Base-by-base conservation (phyloP, 2,888 invertebrate species). In the Pocota personata region DNA sequence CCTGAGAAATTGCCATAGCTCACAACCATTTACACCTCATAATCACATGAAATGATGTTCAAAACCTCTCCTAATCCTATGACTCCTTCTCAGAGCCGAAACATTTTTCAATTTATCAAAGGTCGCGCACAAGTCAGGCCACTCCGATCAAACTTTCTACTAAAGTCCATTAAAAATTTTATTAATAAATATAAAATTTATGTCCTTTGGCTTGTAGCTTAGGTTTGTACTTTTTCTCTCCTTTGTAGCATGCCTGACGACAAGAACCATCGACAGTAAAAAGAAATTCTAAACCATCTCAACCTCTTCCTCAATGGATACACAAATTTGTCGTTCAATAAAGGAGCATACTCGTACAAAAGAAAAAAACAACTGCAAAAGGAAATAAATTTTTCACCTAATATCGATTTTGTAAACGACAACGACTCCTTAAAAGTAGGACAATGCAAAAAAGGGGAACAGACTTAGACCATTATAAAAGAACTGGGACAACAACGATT, bases 351-450 rank as follows among this genome's bases (percentile, higher is more conserved):
- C n/a, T n/a, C n/a, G 24, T 3, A 12, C 24, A 12, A 8, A n/a
- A 16, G 37, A 67, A 52, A 40, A n/a, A 19, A 27, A 16, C 6
- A 1, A 8, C 12, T 4, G 2, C 40, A 40, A 55, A 27, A 67
- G 14, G 48, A 57, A 46, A 58, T 32, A 46, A 27, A 46, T 27
- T 64, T 16, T 19, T 30, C 21, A 40, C n/a, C 69, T 27, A 14
- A 43, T 69, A 78, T 78, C 78, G 78, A 78, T 78, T 71, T 69
- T 71, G 40, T 43, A 24, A 37, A 30, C 27, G 37, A 19, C 52
- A 69, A 43, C 50, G 60, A 35, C 62, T 69, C 69, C 62, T 62
- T 37, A 62, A 57, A 83, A 72, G 58, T 83, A 73, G 82, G 72
- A 60, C 83, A 57, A 62, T 55, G 69, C 64, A 62, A 50, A 37